A percentile compares a stretch with the other conserved stretches of the same genome.
phyloP scores from a whole-genome alignment of 1,140 invertebrate species.

The Reticulitermes speratus region DNA sequence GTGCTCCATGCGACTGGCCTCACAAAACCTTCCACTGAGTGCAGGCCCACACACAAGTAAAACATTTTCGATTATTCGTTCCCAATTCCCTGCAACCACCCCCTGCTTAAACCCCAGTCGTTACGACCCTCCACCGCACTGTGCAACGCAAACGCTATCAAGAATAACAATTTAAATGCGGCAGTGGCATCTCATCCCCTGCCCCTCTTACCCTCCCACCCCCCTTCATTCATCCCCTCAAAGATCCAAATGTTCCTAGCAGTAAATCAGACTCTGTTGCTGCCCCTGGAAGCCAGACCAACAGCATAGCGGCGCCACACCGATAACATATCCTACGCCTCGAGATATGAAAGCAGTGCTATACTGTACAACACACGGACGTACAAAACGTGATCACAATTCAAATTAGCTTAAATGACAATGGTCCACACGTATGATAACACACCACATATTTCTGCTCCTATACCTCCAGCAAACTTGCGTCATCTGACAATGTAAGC shows the following conservation, averaged over 20 bases:
- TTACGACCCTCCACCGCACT: constrained; percentile 8
- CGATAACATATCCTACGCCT: neutral
- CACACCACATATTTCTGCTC: neutral
- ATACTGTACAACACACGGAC: neutral
- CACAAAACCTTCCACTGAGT: too few relatives aligned
- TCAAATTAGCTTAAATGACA: neutral
- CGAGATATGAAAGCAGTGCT: neutral
- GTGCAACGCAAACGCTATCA: constrained; percentile 21
- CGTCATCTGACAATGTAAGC: too few relatives aligned
- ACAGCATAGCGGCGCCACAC: neutral
- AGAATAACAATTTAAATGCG: constrained; percentile 29
- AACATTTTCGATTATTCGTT: constrained; percentile 5
- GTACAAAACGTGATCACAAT: neutral
- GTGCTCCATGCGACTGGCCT: too few relatives aligned
- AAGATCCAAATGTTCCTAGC: constrained; percentile 15
- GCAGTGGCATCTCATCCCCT: neutral
- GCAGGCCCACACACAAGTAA: neutral
- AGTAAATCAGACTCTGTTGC: constrained; percentile 10
- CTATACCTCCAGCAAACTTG: neutral
- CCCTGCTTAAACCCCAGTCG: neutral
- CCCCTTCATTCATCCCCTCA: neutral
- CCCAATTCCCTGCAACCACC: neutral
- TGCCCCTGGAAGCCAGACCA: constrained; percentile 6
- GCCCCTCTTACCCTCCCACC: neutral
- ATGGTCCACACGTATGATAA: too few relatives aligned